Evolutionary conservation across 2,888 invertebrate genomes (phyloP).

Genomic region (Clunio marinus): DNA sequence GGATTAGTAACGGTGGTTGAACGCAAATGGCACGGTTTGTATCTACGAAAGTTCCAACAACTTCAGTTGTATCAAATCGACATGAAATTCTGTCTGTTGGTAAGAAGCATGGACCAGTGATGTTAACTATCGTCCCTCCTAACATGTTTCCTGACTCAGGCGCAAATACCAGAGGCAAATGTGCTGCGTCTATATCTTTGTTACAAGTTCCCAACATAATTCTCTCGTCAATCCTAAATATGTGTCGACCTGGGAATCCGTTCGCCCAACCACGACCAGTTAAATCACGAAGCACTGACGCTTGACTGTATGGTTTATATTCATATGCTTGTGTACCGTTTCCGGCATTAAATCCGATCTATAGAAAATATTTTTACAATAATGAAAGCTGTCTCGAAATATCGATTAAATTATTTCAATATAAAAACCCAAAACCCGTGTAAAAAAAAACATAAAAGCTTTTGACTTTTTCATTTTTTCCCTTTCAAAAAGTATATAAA

Average conservation of each 20-base stretch:
- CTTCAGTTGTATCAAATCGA: constrained; percentile 71
- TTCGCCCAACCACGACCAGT: constrained; percentile 83
- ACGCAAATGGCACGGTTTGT: constrained; percentile 83
- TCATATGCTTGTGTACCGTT: constrained; percentile 87
- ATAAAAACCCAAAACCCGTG: not conserved
- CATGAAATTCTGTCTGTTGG: constrained; percentile 72
- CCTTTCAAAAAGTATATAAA: not conserved
- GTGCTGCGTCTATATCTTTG: constrained; percentile 79
- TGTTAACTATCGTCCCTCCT: constrained; percentile 92
- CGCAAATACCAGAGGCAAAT: constrained; percentile 79
- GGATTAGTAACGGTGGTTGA: constrained; percentile 79
- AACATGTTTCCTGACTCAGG: constrained; percentile 97
- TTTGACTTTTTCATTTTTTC: not conserved
- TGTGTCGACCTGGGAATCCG: constrained; percentile 82
- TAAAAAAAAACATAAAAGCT: constrained; percentile 1
- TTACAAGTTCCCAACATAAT: constrained; percentile 91
- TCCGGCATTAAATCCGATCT: constrained; percentile 96
- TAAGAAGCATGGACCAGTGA: constrained; percentile 92
- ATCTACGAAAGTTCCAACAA: constrained; percentile 71
- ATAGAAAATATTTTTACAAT: constrained; percentile 29
- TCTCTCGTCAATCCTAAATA: constrained; percentile 92
- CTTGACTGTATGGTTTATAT: constrained; percentile 86
- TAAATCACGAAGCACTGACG: constrained; percentile 76
- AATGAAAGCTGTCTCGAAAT: not conserved
- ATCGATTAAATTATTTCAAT: not conserved